These are phyloP conservation scores for Pseudopodoces humilis DNA, from an alignment of 2,113 vertebrate species.

Conservation along the genomic window DNA sequence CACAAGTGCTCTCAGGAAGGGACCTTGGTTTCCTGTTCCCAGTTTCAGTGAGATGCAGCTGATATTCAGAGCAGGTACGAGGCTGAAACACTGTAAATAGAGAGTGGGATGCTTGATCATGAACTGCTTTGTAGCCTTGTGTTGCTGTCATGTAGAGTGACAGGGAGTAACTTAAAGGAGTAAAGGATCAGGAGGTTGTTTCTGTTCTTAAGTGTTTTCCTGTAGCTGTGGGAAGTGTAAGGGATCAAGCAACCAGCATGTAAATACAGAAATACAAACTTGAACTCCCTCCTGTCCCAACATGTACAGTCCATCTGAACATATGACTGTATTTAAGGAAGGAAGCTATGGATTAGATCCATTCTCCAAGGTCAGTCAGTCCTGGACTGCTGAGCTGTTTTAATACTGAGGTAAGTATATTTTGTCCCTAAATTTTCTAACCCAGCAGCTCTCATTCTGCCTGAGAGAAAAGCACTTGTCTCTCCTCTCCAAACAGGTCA, in stretches of 20 bases:
- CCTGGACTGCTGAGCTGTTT: background rate
- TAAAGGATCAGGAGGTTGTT: background rate
- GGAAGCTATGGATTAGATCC: background rate
- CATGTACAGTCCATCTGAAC: background rate
- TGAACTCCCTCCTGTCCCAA: background rate
- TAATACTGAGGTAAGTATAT: background rate
- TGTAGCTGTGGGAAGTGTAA: background rate
- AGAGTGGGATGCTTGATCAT: background rate
- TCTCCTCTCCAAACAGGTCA: background rate
- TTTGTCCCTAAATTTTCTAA: background rate
- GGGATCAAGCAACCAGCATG: background rate
- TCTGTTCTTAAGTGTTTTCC: background rate
- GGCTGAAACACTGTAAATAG: background rate
- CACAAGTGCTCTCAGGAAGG: background rate
- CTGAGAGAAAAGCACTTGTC: background rate
- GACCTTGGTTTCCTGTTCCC: background rate
- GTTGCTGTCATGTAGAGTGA: background rate
- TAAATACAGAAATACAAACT: background rate
- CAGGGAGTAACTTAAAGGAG: background rate
- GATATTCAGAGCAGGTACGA: background rate
- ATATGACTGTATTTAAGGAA: background rate
- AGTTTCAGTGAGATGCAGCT: background rate
- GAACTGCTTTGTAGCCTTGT: background rate
- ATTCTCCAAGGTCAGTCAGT: background rate
- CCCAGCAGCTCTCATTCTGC: background rate